Evolutionary conservation across 2,797 vertebrate species (phyloP).

Genomic region (Thamnophis elegans): DNA sequence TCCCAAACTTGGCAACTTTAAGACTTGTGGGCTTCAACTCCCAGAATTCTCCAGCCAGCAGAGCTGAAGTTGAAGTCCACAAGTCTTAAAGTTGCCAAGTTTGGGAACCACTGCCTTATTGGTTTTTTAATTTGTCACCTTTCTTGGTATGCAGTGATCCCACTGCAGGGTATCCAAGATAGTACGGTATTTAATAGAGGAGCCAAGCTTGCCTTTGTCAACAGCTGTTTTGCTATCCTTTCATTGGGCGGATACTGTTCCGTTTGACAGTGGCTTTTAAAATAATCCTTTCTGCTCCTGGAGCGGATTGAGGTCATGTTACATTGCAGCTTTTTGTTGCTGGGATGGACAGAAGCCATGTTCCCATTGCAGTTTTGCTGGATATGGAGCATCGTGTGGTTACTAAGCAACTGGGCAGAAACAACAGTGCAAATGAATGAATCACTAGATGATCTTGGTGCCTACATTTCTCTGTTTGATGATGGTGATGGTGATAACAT

Average conservation of each 20-base stretch:
- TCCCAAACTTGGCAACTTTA: too few species aligned
- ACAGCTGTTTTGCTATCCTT: slow-evolving; percentile 42
- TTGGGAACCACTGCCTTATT: too few species aligned
- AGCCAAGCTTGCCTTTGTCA: neutral
- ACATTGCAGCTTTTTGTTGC: neutral
- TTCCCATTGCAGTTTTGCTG: slow-evolving; percentile 45
- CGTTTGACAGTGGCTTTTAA: slow-evolving; percentile 37
- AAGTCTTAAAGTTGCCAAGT: too few species aligned
- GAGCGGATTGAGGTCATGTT: neutral
- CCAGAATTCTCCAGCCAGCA: too few species aligned
- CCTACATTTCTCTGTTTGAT: neutral
- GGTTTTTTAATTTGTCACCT: neutral
- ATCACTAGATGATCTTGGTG: neutral
- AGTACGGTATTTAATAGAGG: slow-evolving; percentile 2
- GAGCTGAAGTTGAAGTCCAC: too few species aligned
- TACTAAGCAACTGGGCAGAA: slow-evolving; percentile 51
- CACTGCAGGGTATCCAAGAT: neutral
- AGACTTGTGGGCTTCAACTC: too few species aligned
- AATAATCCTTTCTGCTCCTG: slow-evolving; percentile 38
- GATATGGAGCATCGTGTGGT: slow-evolving; percentile 23
- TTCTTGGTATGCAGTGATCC: neutral
- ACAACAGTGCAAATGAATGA: slow-evolving; percentile 31
- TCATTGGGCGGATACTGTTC: slow-evolving; percentile 35
- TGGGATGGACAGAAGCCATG: neutral
- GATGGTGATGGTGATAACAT: neutral